Conservation (phyloP, 2,888 invertebrate genomes). For the Agrilus cyanescens region DNA sequence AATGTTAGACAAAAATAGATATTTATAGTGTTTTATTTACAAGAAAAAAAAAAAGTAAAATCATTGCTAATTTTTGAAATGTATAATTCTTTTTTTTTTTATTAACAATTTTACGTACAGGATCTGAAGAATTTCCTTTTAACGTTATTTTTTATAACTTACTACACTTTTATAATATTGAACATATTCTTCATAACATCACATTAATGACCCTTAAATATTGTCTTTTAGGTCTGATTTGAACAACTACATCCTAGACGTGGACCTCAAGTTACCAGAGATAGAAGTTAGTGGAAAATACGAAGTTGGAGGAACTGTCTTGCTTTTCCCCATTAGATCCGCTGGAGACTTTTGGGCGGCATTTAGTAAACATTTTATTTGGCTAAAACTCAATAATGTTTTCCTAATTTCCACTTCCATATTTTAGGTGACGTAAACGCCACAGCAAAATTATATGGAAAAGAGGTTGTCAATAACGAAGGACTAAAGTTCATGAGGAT, state of each 20-base stretch:
- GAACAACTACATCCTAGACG: conserved; percentile 47
- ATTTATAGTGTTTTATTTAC: too few relatives aligned
- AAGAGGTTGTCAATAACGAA: conserved; percentile 45
- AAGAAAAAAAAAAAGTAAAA: too few relatives aligned
- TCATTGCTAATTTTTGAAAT: too few relatives aligned
- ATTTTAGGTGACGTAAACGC: conserved; percentile 57
- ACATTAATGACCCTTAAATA: background rate
- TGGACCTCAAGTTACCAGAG: conserved; percentile 51
- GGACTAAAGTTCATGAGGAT: conserved; percentile 56
- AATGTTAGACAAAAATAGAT: too few relatives aligned
- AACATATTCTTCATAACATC: background rate
- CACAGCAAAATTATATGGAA: conserved; percentile 57
- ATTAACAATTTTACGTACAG: too few relatives aligned
- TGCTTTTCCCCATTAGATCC: conserved; percentile 66
- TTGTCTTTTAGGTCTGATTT: conserved; percentile 42
- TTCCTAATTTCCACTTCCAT: background rate
- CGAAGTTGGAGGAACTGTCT: conserved; percentile 64
- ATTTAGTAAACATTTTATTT: conserved; percentile 52
- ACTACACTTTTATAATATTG: too few relatives aligned
- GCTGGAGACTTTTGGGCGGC: conserved; percentile 73
- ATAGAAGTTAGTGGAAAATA: conserved; percentile 66
- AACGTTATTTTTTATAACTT: too few relatives aligned
- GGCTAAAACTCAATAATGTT: background rate
- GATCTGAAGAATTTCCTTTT: too few relatives aligned
- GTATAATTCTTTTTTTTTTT: too few relatives aligned